A percentile compares a stretch with the other conserved stretches of the same genome.
These are phyloP conservation scores for Steatocranus sp. DNA, from an alignment of 2,797 vertebrate genomes.

Conservation along the genomic window DNA sequence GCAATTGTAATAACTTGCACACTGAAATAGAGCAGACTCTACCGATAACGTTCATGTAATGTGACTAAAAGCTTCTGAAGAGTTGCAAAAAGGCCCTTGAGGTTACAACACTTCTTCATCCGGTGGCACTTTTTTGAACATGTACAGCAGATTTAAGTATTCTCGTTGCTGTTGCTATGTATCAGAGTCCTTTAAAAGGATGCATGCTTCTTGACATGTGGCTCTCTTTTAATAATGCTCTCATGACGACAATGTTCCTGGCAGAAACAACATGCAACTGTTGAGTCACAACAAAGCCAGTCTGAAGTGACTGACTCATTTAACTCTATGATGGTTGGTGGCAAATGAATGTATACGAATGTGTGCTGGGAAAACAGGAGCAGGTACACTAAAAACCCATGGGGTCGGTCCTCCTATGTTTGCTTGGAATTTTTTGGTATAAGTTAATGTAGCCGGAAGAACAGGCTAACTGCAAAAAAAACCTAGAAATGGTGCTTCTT, in stretches of 20 bases:
- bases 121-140: neutral
- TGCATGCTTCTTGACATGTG: neutral
- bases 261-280: conserved; percentile 2
- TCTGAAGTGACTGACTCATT: conserved; percentile 11
- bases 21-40: neutral
- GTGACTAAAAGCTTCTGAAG: neutral
- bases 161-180: neutral
- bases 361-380: conserved; percentile 19
- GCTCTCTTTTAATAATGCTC: neutral
- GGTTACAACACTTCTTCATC: neutral
- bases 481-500: conserved; percentile 44
- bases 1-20: neutral
- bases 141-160: neutral
- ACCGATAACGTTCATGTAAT: neutral
- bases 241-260: neutral
- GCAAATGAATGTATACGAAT: neutral
- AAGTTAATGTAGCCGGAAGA: conserved; percentile 38
- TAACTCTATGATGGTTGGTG: neutral
- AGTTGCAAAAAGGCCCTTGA: neutral
- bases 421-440: conserved; percentile 29
- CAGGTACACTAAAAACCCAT: conserved; percentile 19
- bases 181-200: neutral
- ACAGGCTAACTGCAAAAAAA: conserved; percentile 38
- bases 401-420: conserved; percentile 25
- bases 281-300: neutral